phyloP scores from a whole-genome alignment of 2,888 invertebrate genomes.

The Parnassius glacialis region DNA sequence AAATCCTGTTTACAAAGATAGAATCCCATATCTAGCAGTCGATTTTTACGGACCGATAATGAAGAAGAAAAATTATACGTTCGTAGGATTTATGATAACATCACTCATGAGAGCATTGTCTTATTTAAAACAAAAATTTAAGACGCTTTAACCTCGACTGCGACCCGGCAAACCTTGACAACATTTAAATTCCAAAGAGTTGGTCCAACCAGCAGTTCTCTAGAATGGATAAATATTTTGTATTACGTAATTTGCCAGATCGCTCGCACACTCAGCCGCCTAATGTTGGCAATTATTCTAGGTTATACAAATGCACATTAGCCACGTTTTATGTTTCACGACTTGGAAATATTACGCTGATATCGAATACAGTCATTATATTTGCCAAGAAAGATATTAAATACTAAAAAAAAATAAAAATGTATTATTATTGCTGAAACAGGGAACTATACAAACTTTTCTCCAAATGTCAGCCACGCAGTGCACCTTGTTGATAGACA shows the following conservation, averaged over 20 bases:
- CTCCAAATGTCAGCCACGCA: too few species aligned
- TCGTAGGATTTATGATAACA: too few species aligned
- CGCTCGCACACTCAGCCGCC: conserved; percentile 15
- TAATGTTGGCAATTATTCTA: conserved; percentile 22
- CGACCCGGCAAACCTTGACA: conserved; percentile 30
- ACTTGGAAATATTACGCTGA: background rate
- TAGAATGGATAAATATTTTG: conserved; percentile 51
- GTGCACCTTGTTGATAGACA: too few species aligned
- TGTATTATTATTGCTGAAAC: too few species aligned
- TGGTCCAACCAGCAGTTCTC: conserved; percentile 43
- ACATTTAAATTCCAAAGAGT: conserved; percentile 62
- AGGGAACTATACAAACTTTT: too few species aligned
- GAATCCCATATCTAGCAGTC: too few species aligned
- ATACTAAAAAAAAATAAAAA: too few species aligned
- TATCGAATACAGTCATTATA: background rate
- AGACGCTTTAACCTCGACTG: conserved; percentile 43
- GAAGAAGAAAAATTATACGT: too few species aligned
- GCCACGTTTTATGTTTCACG: background rate
- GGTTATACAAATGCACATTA: conserved; percentile 17
- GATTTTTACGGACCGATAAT: too few species aligned
- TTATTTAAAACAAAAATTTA: conserved; percentile 44
- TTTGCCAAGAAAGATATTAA: too few species aligned
- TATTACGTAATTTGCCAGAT: conserved; percentile 43
- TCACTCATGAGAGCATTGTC: conserved; percentile 40
- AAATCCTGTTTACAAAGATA: too few species aligned